Evolutionary conservation across 1,140 invertebrate species (phyloP), one percentile per base, ranked within the genome.

Genomic region (Phenacoccus solenopsis): DNA sequence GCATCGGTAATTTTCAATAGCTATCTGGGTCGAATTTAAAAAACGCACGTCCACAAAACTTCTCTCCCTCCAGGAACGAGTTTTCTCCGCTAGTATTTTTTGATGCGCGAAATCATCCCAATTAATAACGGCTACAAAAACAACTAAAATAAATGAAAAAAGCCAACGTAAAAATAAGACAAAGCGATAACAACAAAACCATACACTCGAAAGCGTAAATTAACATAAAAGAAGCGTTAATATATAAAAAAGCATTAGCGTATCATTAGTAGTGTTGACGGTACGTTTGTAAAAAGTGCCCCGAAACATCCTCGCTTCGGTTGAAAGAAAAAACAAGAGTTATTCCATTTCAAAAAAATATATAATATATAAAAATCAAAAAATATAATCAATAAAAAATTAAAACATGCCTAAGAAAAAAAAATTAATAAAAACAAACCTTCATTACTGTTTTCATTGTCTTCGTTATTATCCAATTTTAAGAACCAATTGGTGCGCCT

Each of bases 381-480:
- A n/a, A n/a, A n/a, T n/a, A n/a, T n/a, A n/a, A n/a, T n/a, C n/a
- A n/a, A 7, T 32, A 32, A 49, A 49, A 16, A 49, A 49, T 49
- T 9, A 49, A 49, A 49, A 49, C 38, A 49, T 49, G 38, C 38
- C 38, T 49, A 49, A n/a, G 12, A n/a, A n/a, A n/a, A n/a, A n/a
- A n/a, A n/a, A n/a, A n/a, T n/a, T n/a, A n/a, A n/a, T n/a, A n/a
- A 49, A 49, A 10, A 64, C 59, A 27, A 25, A 64, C 59, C 59
- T 24, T 64, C 59, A 16, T 64, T 64, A 24, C 22, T 25, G 25
- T 64, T 64, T 27, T 24, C 21, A 64, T 64, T 64, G 9, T 64
- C 59, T 64, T 64, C 59, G 59, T 64, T 64, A 64, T 64, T 27
- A 27, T 64, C 59, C 22, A 64, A 24, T 64, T 64, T 64, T 24